Conservation (phyloP, 1,140 invertebrate genomes). For the Mamestra configurata region DNA sequence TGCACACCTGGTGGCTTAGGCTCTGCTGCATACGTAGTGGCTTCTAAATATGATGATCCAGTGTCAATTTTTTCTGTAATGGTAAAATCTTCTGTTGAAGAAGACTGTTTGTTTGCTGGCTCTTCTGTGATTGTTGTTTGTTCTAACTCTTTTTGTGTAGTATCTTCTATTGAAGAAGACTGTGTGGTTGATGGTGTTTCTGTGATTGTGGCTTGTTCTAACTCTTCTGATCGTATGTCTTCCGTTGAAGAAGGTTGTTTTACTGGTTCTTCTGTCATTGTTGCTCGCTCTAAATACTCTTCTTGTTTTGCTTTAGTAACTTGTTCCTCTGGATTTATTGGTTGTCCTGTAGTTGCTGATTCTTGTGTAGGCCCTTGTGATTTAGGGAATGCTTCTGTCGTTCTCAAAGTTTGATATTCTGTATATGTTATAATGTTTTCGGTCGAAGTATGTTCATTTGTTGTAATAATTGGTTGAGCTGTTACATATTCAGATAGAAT, state of each 20-base stretch:
- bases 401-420: not conserved
- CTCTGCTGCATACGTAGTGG: not conserved
- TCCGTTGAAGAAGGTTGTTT: not conserved
- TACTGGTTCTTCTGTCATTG: not conserved
- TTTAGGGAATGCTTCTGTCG: not conserved
- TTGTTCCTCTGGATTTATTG: too few species aligned
- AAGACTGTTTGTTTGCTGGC: not conserved
- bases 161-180: too few species aligned
- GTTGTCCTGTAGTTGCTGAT: not conserved
- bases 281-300: not conserved
- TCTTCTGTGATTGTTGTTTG: not conserved
- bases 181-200: not conserved
- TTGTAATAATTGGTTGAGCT: not conserved
- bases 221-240: too few species aligned
- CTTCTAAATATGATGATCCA: too few species aligned
- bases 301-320: not conserved
- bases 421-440: not conserved
- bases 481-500: not conserved
- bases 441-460: not conserved
- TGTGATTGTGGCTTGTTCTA: not conserved
- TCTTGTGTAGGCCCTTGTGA: not conserved
- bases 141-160: too few species aligned
- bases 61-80: too few species aligned
- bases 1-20: slow-evolving; percentile 13
- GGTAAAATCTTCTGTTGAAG: not conserved